A percentile compares a stretch with the other conserved stretches of the same genome.
phyloP scores from a whole-genome alignment of 2,888 invertebrate genomes.

The Formica aserva region DNA sequence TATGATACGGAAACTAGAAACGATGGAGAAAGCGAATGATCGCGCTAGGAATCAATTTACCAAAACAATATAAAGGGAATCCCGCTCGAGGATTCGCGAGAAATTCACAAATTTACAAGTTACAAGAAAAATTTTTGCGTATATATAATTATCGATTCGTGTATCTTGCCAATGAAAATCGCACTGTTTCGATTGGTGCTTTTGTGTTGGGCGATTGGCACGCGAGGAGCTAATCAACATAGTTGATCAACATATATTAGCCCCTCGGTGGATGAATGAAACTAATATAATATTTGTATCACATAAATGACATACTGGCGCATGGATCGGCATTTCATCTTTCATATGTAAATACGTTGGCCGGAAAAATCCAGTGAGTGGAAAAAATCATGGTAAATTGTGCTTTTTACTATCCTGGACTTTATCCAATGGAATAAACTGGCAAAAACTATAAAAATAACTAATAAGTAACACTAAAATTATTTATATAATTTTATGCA shows the following conservation, averaged over 20 bases:
- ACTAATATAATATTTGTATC: slow-evolving; percentile 64
- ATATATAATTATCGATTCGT: slow-evolving; percentile 16
- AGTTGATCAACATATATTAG: slow-evolving; percentile 47
- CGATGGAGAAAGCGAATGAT: slow-evolving; percentile 5
- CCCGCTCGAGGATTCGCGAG: neutral
- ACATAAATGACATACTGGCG: slow-evolving; percentile 26
- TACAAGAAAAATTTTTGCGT: neutral
- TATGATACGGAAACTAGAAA: slow-evolving; percentile 33
- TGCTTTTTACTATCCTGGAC: too few relatives aligned
- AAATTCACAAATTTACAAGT: neutral
- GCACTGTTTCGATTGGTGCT: neutral
- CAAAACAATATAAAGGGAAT: slow-evolving; percentile 4
- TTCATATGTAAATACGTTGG: neutral
- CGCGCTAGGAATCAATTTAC: slow-evolving; percentile 26
- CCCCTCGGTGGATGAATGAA: slow-evolving; percentile 62
- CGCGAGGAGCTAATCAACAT: too few relatives aligned
- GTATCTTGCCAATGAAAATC: neutral
- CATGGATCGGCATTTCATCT: slow-evolving; percentile 46
- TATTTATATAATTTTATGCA: too few relatives aligned
- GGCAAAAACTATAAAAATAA: too few relatives aligned
- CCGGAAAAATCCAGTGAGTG: too few relatives aligned
- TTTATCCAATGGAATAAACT: too few relatives aligned
- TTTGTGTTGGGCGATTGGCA: too few relatives aligned
- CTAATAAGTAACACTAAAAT: too few relatives aligned
- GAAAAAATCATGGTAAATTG: too few relatives aligned